Conservation (phyloP, 2,797 vertebrate species). For the Falco berigora region DNA sequence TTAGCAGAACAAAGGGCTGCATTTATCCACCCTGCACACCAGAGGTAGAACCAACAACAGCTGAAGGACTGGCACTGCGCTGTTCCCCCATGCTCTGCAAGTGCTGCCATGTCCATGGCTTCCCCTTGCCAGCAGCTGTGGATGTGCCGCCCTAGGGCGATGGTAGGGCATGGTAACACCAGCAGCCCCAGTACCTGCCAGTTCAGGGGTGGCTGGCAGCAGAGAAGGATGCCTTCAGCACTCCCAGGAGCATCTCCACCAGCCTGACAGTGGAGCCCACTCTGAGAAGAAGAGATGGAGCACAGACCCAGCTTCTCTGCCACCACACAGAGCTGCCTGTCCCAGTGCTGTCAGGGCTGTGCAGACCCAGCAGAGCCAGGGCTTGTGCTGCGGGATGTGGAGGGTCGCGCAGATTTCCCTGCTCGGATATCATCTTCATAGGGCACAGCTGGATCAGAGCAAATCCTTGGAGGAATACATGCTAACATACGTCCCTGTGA, state of each 20-base stretch:
- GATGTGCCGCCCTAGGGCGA: background rate
- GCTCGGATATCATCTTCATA: fast-evolving
- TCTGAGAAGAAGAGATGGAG: background rate
- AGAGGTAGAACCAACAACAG: fast-evolving
- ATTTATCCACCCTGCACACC: background rate
- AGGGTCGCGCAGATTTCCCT: background rate
- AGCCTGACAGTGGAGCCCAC: too few relatives aligned
- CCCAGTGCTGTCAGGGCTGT: background rate
- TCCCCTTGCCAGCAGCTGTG: too few relatives aligned
- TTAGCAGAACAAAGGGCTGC: background rate
- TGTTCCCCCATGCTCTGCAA: background rate
- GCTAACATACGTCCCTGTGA: background rate
- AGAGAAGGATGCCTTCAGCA: background rate
- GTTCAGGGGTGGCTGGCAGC: background rate
- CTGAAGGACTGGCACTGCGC: background rate
- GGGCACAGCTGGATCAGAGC: background rate
- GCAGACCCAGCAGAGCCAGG: background rate
- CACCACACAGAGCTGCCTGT: background rate
- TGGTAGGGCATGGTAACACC: background rate
- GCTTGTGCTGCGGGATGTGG: background rate
- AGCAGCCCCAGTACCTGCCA: background rate
- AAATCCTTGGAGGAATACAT: background rate
- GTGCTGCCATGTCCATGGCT: background rate
- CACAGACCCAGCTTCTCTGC: background rate
- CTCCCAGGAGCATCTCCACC: fast-evolving